Evolutionary conservation across 1,140 invertebrate species (phyloP).

Genomic region (Holcopasites calliopsidis): DNA sequence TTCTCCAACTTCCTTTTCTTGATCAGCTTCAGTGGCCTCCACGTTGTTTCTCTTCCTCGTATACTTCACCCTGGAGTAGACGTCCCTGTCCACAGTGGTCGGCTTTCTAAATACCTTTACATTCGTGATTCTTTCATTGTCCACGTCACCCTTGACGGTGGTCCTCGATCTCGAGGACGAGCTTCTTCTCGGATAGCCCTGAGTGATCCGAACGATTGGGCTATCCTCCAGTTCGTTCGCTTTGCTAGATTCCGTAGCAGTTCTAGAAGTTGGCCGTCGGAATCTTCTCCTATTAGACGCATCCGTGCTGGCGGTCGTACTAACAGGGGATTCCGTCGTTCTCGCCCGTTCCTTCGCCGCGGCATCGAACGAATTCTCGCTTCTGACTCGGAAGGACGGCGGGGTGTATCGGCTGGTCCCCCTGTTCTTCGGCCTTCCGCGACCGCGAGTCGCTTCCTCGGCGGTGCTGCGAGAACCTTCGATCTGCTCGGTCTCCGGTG

Average conservation of each 20-base stretch:
- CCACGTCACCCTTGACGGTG: slow-evolving; percentile 30
- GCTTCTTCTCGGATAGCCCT: slow-evolving; percentile 32
- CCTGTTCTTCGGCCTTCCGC: slow-evolving; percentile 60
- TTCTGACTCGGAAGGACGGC: slow-evolving; percentile 22
- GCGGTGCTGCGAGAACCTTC: not conserved
- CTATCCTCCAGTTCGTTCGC: slow-evolving; percentile 56
- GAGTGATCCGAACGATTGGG: slow-evolving; percentile 58
- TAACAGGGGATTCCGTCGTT: slow-evolving; percentile 7
- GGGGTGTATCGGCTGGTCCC: slow-evolving; percentile 70
- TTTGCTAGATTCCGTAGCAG: slow-evolving; percentile 38
- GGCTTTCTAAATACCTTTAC: slow-evolving; percentile 59
- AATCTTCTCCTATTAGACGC: slow-evolving; percentile 47
- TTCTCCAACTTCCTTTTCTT: not conserved
- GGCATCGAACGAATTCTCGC: slow-evolving; percentile 20
- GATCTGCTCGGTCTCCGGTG: not conserved
- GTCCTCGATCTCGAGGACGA: slow-evolving; percentile 37
- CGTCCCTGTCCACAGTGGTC: slow-evolving; percentile 10
- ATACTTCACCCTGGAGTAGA: slow-evolving; percentile 41
- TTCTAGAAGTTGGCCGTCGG: slow-evolving; percentile 52
- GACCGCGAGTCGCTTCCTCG: not conserved
- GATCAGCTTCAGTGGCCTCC: not conserved
- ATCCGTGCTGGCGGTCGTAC: slow-evolving; percentile 13
- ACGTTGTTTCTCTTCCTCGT: slow-evolving; percentile 48
- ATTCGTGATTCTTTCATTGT: slow-evolving; percentile 56
- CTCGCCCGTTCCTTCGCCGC: slow-evolving; percentile 31